These are phyloP conservation scores for Austrofundulus limnaeus DNA, from an alignment of 2,113 vertebrate species.

Conservation along the genomic window DNA sequence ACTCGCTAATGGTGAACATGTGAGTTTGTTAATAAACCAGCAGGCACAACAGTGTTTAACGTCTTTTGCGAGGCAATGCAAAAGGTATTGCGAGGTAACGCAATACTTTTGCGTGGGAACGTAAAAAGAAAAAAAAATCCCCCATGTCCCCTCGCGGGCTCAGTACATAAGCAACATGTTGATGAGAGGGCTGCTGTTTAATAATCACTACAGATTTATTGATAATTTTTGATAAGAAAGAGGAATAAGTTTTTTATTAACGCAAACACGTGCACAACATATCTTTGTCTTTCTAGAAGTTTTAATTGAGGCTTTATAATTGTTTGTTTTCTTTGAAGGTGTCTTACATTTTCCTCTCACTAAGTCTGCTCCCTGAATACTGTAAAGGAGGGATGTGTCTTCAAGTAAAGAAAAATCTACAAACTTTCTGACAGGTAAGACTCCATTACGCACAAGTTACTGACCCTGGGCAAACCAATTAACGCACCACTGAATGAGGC, in stretches of 20 bases:
- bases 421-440: conserved; percentile 26
- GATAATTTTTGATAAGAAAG: conserved; percentile 8
- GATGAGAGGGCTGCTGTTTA: not conserved
- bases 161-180: conserved; percentile 12
- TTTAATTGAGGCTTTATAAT: conserved; percentile 6
- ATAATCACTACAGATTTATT: not conserved
- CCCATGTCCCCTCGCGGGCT: no score
- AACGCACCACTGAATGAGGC: conserved; percentile 30
- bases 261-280: conserved; percentile 15
- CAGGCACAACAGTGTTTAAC: no score
- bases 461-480: conserved; percentile 50
- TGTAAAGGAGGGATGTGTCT: conserved; percentile 33
- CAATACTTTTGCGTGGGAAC: no score
- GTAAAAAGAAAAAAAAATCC: no score
- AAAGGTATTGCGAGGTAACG: no score
- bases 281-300: conserved; percentile 12
- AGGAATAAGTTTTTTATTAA: conserved; percentile 32
- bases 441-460: conserved; percentile 28
- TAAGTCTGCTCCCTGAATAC: not conserved
- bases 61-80: no score
- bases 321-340: conserved; percentile 10
- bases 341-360: conserved; percentile 17
- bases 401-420: conserved; percentile 15
- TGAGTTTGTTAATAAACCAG: no score
- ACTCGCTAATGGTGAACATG: no score